Conservation (phyloP, 2,888 invertebrate species). For the Zhengitettix transpicula region DNA sequence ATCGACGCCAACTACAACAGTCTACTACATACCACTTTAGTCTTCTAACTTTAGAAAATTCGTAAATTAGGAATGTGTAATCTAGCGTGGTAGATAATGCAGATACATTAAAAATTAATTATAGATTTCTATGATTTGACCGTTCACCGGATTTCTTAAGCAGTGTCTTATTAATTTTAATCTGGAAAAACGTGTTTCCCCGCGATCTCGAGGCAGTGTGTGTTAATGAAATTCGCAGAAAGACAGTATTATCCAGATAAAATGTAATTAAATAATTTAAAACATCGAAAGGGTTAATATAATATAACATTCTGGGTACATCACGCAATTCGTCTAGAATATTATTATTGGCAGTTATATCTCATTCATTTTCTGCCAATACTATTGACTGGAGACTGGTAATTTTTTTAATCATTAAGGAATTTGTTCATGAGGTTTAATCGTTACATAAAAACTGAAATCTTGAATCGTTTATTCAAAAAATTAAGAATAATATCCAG, state of each 20-base stretch:
- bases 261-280: background rate
- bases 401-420: background rate
- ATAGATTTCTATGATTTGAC: background rate
- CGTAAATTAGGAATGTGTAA: background rate
- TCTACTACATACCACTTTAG: background rate
- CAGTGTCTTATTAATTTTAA: background rate
- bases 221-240: background rate
- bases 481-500: background rate
- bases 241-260: background rate
- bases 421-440: background rate
- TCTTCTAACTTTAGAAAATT: background rate
- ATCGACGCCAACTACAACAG: background rate
- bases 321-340: background rate
- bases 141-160: background rate
- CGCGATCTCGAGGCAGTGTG: background rate
- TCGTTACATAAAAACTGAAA: background rate
- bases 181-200: background rate
- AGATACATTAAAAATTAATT: background rate
- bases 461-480: background rate
- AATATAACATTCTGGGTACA: background rate
- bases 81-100: background rate
- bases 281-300: background rate
- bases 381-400: background rate
- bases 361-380: background rate
- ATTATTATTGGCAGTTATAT: background rate